Evolutionary conservation across 2,888 invertebrate species (phyloP).

Genomic region (Copidosoma aretas): DNA sequence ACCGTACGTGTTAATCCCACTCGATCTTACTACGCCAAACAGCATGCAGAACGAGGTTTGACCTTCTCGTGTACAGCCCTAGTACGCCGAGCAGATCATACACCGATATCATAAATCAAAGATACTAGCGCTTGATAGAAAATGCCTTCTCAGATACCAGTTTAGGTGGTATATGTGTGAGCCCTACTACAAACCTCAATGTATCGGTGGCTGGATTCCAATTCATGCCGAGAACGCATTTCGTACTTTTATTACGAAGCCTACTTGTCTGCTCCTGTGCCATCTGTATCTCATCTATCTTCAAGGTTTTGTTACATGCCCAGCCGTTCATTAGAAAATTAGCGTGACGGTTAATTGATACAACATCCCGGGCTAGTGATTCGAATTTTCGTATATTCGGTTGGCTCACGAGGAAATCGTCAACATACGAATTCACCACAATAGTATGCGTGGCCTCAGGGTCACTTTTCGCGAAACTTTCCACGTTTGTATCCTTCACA

Average conservation of each 20-base stretch:
- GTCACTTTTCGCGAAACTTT: constrained; percentile 25
- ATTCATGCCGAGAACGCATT: constrained; percentile 3
- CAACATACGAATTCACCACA: no score
- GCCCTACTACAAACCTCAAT: constrained; percentile 4
- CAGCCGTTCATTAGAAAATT: constrained; percentile 44
- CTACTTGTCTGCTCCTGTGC: no score
- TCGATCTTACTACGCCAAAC: no score
- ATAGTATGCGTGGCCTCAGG: constrained; percentile 24
- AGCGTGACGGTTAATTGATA: constrained; percentile 29
- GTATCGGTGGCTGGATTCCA: constrained; percentile 5
- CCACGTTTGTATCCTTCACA: constrained; percentile 48
- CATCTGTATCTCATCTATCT: no score
- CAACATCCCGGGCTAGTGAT: constrained; percentile 47
- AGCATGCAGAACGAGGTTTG: constrained; percentile 9
- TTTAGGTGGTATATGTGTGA: background rate
- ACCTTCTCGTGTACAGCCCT: background rate
- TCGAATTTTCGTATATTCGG: constrained; percentile 43
- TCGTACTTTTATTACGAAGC: background rate
- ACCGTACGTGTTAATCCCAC: no score
- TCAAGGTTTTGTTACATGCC: constrained; percentile 33
- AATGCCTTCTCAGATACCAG: background rate
- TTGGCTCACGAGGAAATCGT: no score
- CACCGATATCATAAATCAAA: constrained; percentile 4
- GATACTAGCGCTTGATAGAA: background rate
- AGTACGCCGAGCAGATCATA: constrained; percentile 7